Evolutionary conservation across 2,113 vertebrate genomes (phyloP), one percentile per base, ranked within the genome.

Genomic region (Anoplopoma fimbria): DNA sequence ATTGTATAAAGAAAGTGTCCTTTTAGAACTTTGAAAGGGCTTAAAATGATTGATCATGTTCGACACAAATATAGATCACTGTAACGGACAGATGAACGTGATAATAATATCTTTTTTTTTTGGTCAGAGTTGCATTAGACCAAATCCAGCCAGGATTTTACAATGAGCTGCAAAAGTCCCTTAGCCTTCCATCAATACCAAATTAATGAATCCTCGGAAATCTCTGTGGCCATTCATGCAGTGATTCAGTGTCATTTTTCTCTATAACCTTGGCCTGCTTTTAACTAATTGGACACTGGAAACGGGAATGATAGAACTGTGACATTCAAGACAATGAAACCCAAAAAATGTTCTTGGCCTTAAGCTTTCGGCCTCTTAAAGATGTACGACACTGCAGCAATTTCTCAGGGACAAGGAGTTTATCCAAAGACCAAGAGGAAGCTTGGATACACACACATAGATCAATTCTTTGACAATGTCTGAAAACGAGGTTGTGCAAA

Each of bases 321-420:
- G 6, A 12, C 40, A 14, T 75, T 75, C 45, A 71, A 74, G n/a
- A 83, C 19, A 29, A 60, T 7, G 6, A 69, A 69, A 65, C 31
- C 27, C 49, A 73, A 2, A 69, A 1, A 62, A 33, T 42, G 17
- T 33, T 68, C 74, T 29, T 57, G 9, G n/a, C 49, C 29, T n/a
- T 23, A 13, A 9, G 57, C 51, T 40, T 75, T 69, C 0, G 0
- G 31, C 12, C 14, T 79, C 15, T 74, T n/a, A 69, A 38, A 33
- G 34, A 84, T 55, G 69, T 29, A 73, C 9, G n/a, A 79, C 61
- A 31, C 13, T 71, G 80, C 63, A 53, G 45, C 2, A 0, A 25
- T 68, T 72, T 85, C 40, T 78, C 76, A 77, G 69, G 53, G 74
- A 71, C 69, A 34, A 62, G 62, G 53, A 42, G n/a, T 68, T 83